Percentiles rank a stretch among this genome's conserved stretches.
These are phyloP conservation scores for Anseranas semipalmata DNA, from an alignment of 2,113 vertebrate species.

Conservation along the genomic window DNA sequence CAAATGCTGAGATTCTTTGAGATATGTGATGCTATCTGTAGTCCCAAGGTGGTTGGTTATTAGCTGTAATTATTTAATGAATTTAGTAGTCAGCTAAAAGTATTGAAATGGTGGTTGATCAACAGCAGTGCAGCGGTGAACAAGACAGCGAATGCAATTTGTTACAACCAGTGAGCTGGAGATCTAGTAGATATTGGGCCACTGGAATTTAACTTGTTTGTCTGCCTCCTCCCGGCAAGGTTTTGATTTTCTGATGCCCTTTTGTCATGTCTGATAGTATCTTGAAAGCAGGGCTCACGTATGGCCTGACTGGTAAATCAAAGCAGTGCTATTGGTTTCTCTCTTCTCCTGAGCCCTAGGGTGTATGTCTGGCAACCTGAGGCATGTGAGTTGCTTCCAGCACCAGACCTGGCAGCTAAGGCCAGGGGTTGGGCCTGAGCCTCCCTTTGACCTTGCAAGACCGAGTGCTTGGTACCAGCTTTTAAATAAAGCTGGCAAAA, in stretches of 20 bases:
- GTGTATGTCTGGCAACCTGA: not conserved
- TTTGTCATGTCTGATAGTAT: not conserved
- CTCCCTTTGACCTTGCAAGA: not conserved
- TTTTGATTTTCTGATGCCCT: conserved; percentile 6
- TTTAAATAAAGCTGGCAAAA: not conserved
- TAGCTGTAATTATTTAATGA: not conserved
- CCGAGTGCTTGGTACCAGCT: not conserved
- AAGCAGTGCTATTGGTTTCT: not conserved
- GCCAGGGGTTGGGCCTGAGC: not conserved
- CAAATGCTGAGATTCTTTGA: not conserved
- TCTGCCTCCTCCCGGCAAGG: not conserved
- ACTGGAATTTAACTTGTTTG: not conserved
- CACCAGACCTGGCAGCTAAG: not conserved
- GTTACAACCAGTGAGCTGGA: not conserved
- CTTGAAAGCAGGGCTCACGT: not conserved
- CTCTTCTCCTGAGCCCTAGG: not conserved
- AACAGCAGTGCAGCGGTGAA: not conserved
- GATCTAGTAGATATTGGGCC: not conserved
- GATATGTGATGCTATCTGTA: not conserved
- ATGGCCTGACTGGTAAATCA: not conserved
- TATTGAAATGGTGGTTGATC: not conserved
- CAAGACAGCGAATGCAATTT: not conserved
- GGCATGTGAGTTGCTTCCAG: not conserved
- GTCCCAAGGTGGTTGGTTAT: not conserved
- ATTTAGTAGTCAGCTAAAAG: not conserved